A percentile compares a stretch with the other conserved stretches of the same genome.
Evolutionary conservation across 1,140 invertebrate genomes (phyloP).

Genomic region (Dendroctonus valens): DNA sequence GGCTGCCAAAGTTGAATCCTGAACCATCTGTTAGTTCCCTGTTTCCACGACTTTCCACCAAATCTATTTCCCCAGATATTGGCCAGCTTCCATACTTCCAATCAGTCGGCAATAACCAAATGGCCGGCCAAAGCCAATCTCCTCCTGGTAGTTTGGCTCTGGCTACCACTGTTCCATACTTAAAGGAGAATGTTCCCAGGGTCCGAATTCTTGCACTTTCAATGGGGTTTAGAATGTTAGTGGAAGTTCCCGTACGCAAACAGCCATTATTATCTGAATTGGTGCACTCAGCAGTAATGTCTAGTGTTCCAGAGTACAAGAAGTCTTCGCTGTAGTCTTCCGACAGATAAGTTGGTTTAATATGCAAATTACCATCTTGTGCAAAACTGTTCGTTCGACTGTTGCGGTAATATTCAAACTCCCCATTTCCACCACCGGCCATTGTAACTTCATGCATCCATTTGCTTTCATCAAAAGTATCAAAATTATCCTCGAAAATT

Average conservation of each 20-base stretch:
- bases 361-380: conserved; percentile 56
- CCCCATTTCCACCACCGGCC: conserved; percentile 68
- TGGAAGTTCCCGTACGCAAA: conserved; percentile 50
- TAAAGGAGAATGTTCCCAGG: conserved; percentile 62
- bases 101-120: conserved; percentile 60
- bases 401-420: conserved; percentile 69
- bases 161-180: conserved; percentile 67
- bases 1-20: conserved; percentile 58
- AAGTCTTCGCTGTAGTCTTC: conserved; percentile 59
- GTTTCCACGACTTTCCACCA: conserved; percentile 63
- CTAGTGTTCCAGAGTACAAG: conserved; percentile 54
- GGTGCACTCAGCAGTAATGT: conserved; percentile 62
- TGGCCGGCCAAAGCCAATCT: conserved; percentile 72
- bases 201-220: conserved; percentile 67
- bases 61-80: conserved; percentile 57
- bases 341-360: conserved; percentile 60
- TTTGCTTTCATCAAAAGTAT: conserved; percentile 57
- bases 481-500: conserved; percentile 67
- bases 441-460: conserved; percentile 70
- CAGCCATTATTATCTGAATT: conserved; percentile 56
- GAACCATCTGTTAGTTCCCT: conserved; percentile 49
- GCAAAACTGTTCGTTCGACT: conserved; percentile 62
- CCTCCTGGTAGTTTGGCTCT: conserved; percentile 68
- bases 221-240: conserved; percentile 59
- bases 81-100: conserved; percentile 60